A percentile compares a stretch with the other conserved stretches of the same genome.
Evolutionary conservation across 2,113 vertebrate species (phyloP).

Genomic region (Ammodytes dubius): DNA sequence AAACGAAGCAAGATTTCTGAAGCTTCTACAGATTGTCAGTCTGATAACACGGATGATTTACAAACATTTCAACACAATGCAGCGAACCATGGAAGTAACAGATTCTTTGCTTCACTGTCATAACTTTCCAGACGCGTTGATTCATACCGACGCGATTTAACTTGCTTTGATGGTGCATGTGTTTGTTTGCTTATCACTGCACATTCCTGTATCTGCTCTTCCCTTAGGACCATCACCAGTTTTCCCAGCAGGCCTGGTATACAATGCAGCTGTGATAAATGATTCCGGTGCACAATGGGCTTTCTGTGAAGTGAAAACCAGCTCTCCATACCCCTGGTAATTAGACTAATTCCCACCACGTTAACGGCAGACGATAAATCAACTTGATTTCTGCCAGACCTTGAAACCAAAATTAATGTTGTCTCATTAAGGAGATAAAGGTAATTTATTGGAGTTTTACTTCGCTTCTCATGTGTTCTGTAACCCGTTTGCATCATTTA

Average conservation of each 20-base stretch:
- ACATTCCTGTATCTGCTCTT: conserved; percentile 24
- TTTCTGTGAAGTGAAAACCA: conserved; percentile 81
- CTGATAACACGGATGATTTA: background rate
- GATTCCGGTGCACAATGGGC: conserved; percentile 73
- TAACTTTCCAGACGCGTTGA: background rate
- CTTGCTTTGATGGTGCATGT: conserved; percentile 1
- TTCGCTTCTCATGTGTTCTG: conserved; percentile 49
- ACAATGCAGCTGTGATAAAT: conserved; percentile 60
- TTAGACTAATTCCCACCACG: conserved; percentile 83
- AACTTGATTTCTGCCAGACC: conserved; percentile 81
- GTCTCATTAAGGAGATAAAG: conserved; percentile 90
- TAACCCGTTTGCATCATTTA: conserved; percentile 81
- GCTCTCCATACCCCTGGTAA: conserved; percentile 63
- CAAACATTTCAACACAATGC: conserved; percentile 12
- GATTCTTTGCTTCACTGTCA: background rate
- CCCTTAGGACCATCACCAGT: conserved; percentile 9
- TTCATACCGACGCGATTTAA: background rate
- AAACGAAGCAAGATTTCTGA: conserved; percentile 6
- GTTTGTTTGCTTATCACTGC: background rate
- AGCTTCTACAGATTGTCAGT: background rate
- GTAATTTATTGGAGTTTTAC: conserved; percentile 84
- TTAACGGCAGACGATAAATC: conserved; percentile 81
- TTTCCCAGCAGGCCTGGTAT: conserved; percentile 56
- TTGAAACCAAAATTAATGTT: conserved; percentile 90
- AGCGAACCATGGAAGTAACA: background rate